Evolutionary conservation across 2,113 vertebrate species (phyloP).

Genomic region (Copsychus sechellarum): DNA sequence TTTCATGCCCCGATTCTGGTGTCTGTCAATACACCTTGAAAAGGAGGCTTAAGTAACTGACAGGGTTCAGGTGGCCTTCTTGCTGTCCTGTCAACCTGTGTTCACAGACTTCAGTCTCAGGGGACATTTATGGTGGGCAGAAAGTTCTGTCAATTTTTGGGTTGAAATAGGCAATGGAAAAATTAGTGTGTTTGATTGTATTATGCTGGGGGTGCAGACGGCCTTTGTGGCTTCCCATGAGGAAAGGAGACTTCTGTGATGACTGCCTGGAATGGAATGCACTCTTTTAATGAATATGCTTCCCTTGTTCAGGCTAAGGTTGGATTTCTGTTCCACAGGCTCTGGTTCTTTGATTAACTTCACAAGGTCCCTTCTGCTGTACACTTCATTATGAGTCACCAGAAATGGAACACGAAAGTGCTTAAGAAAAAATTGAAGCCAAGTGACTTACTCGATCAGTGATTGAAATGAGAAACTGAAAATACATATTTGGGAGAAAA

Average conservation of each 20-base stretch:
- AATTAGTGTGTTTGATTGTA: background rate
- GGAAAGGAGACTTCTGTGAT: background rate
- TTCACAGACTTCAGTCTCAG: background rate
- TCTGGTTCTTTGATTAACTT: background rate
- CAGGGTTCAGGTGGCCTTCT: background rate
- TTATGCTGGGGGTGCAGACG: background rate
- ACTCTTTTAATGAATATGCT: background rate
- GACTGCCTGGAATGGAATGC: background rate
- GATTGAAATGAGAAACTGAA: slow-evolving; percentile 12
- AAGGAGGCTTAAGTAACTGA: background rate
- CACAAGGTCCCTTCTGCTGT: background rate
- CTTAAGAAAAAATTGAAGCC: background rate
- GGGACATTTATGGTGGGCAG: background rate
- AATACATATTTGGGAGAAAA: background rate
- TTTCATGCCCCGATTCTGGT: background rate
- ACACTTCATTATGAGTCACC: background rate
- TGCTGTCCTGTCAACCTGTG: background rate
- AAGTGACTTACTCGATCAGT: background rate
- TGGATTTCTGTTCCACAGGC: background rate
- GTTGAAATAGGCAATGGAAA: background rate
- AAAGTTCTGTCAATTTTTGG: background rate
- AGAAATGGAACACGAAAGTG: background rate
- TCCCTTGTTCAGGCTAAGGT: background rate
- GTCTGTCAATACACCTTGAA: background rate
- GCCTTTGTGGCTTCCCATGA: background rate